phyloP scores from a whole-genome alignment of 2,113 vertebrate species.

The Acrocephalus arundinaceus region DNA sequence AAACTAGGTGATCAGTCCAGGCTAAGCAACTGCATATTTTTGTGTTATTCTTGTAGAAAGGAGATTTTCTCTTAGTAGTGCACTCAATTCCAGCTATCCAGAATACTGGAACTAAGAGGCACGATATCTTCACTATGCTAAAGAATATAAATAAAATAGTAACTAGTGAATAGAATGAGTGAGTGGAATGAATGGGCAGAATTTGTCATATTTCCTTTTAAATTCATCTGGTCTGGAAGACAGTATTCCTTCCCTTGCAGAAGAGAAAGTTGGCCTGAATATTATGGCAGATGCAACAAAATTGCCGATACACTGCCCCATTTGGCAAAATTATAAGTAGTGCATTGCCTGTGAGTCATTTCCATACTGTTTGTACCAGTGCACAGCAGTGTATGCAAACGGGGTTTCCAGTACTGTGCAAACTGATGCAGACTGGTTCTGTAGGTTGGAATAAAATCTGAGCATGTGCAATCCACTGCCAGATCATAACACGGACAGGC shows the following conservation, averaged over 20 bases:
- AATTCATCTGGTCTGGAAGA: background rate
- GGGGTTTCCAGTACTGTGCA: background rate
- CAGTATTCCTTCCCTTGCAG: background rate
- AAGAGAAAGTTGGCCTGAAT: constrained; percentile 6
- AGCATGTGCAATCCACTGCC: background rate
- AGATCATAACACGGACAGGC: background rate
- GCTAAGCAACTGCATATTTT: background rate
- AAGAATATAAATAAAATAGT: background rate
- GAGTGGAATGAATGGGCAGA: background rate
- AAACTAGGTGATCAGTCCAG: background rate
- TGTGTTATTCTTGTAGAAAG: background rate
- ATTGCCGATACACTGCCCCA: background rate
- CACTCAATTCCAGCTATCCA: background rate
- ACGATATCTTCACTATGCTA: background rate
- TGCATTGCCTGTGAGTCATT: background rate
- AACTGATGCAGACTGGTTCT: background rate
- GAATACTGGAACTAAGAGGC: background rate
- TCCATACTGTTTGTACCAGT: background rate
- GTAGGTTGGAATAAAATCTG: background rate
- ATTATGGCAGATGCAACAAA: background rate
- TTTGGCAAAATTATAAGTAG: background rate
- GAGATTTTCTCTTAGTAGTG: background rate
- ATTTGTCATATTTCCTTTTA: background rate
- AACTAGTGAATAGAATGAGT: background rate
- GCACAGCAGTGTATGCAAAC: background rate